Evolutionary conservation across 2,888 invertebrate genomes (phyloP), one percentile per base, ranked within the genome.

Genomic region (Yponomeuta cagnagella): DNA sequence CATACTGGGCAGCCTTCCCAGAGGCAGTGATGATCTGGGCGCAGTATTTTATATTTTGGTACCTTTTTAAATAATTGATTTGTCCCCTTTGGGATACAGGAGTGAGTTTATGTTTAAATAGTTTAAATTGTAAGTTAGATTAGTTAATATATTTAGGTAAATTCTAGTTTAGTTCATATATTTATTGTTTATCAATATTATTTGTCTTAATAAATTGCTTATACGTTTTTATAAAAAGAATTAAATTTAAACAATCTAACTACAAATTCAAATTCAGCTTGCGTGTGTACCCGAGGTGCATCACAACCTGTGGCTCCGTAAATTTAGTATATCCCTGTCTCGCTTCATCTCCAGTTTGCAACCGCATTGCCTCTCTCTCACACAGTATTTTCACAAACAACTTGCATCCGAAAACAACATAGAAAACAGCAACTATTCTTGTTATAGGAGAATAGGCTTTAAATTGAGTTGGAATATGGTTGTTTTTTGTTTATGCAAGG

Each of bases 361-460:
- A 72, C 70, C 72, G 79, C 77, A 73, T 74, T 58, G 81, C 71
- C 58, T 88, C 88, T 82, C 86, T 69, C 74, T 90, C 80, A 71
- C 77, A 52, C 82, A 88, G 79, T 89, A 90, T 90, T 92, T 89
- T 90, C 90, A 89, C 91, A 90, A 91, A 92, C 91, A 91, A 90
- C 87, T 89, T 90, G 86, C 87, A 89, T 89, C 89, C 89, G 87
- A 90, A 92, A 91, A 90, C 91, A 90, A 90, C 87, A 89, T 87
- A 89, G 87, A 90, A 89, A 89, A 89, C 84, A 79, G 80, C 76
- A 75, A 63, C 73, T 74, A 76, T 77, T 73, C 74, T 58, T 70
- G 71, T 72, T 77, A 77, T 72, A 71, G 75, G 73, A 86, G 75
- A 79, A 73, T 79, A 48, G 72, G 74, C 82, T 77, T 72, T 85